These are phyloP conservation scores for Hippoglossus stenolepis DNA, from an alignment of 2,113 vertebrate species.

Conservation along the genomic window DNA sequence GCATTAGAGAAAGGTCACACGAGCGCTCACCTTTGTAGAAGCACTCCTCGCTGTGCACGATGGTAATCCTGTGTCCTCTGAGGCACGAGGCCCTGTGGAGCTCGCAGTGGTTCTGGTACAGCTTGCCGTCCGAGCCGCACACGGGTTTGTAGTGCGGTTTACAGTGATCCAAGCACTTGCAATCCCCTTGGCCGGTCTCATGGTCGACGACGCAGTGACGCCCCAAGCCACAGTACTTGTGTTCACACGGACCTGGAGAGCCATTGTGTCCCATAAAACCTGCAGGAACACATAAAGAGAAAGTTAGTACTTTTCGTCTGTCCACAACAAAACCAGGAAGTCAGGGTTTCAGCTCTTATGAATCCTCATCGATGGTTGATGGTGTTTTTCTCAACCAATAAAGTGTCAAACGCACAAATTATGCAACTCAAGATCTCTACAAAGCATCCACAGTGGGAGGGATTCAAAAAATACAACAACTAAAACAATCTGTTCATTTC, in stretches of 20 bases:
- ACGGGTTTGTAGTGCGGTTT: constrained; percentile 93
- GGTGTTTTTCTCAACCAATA: constrained; percentile 25
- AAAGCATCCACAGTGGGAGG: constrained; percentile 11
- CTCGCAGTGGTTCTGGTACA: constrained; percentile 96
- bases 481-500: background rate
- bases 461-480: background rate
- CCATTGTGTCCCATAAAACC: constrained; percentile 79
- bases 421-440: constrained; percentile 10
- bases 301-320: background rate
- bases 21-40: constrained; percentile 92
- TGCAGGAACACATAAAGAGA: constrained; percentile 49
- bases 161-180: constrained; percentile 90
- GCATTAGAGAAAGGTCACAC: constrained; percentile 4
- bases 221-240: constrained; percentile 95
- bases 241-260: constrained; percentile 86
- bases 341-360: constrained; percentile 1
- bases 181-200: constrained; percentile 86
- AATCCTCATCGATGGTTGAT: constrained; percentile 7
- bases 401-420: constrained; percentile 20
- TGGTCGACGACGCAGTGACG: constrained; percentile 87
- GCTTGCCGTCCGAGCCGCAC: constrained; percentile 94
- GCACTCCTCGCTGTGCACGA: constrained; percentile 94
- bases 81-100: constrained; percentile 93
- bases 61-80: constrained; percentile 88
- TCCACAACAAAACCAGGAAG: background rate